Percentiles rank a stretch among this genome's conserved stretches.
Conservation (phyloP, 2,797 vertebrate genomes). For the Eupleurogrammus muticus region DNA sequence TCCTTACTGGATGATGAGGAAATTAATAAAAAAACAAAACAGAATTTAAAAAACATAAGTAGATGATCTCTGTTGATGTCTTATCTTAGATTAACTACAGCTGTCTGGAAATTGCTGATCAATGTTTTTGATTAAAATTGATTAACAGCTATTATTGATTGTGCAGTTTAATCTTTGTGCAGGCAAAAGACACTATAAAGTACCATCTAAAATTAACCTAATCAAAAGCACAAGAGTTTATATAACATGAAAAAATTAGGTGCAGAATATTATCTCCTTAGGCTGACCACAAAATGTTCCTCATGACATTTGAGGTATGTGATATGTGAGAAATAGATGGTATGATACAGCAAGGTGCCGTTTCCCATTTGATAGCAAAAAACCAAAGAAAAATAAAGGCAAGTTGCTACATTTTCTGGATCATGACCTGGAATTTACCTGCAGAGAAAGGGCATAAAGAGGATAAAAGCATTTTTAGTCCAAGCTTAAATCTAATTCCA, state of each 20-base stretch:
- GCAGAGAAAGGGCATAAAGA: slow-evolving; percentile 24
- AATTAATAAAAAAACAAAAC: background rate
- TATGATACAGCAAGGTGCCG: background rate
- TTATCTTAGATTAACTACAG: background rate
- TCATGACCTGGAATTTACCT: slow-evolving; percentile 87
- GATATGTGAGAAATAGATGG: background rate
- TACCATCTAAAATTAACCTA: background rate
- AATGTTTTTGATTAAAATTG: background rate
- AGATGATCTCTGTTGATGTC: background rate
- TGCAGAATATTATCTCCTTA: background rate
- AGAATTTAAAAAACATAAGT: background rate
- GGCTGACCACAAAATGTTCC: background rate
- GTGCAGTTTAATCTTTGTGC: background rate
- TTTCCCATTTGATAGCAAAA: slow-evolving; percentile 1
- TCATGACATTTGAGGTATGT: background rate
- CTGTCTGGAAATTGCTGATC: background rate
- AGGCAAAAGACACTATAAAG: background rate
- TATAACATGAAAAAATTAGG: background rate
- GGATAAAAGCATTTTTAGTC: background rate
- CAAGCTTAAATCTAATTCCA: background rate
- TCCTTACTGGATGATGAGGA: background rate
- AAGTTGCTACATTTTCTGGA: slow-evolving; percentile 77
- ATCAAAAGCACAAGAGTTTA: background rate
- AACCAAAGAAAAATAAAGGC: slow-evolving; percentile 12
- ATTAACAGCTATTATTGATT: background rate